These are phyloP conservation scores for Zaprionus ghesquierei DNA, from an alignment of 1,140 invertebrate genomes.

Conservation along the genomic window DNA sequence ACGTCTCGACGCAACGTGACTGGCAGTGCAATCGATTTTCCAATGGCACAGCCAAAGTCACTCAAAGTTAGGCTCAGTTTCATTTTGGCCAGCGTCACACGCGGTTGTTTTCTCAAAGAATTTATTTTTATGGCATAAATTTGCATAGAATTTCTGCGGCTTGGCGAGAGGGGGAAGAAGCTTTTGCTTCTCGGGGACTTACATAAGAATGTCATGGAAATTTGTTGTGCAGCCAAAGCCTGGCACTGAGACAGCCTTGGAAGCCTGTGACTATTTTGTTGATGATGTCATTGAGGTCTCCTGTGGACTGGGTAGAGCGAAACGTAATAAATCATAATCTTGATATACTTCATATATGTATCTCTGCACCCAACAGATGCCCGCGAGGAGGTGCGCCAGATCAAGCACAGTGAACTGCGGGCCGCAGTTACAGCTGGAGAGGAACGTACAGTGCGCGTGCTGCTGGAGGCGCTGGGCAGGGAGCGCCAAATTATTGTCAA, in stretches of 20 bases:
- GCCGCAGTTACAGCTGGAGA: conserved; percentile 89
- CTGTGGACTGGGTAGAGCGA: conserved; percentile 39
- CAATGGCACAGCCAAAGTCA: conserved; percentile 15
- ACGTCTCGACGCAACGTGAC: conserved; percentile 13
- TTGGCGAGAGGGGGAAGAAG: not conserved
- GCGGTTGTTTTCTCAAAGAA: conserved; percentile 16
- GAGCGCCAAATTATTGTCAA: conserved; percentile 91
- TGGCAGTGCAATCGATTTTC: conserved; percentile 60
- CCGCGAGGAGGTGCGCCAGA: conserved; percentile 87
- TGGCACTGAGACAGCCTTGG: conserved; percentile 85
- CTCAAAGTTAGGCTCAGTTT: conserved; percentile 43
- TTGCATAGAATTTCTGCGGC: conserved; percentile 7
- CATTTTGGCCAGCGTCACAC: conserved; percentile 28
- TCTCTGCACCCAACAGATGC: conserved; percentile 84
- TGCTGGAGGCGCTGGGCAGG: conserved; percentile 86
- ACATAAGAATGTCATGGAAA: conserved; percentile 76
- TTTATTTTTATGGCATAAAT: conserved; percentile 19
- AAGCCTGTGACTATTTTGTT: conserved; percentile 87
- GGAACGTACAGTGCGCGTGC: conserved; percentile 85
- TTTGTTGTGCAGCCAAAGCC: conserved; percentile 77
- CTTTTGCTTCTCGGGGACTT: conserved; percentile 17
- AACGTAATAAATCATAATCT: not conserved
- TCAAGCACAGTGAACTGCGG: conserved; percentile 88
- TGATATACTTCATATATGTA: not conserved
- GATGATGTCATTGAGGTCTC: conserved; percentile 84